These are phyloP conservation scores for Pachypanchax playfairii DNA, from an alignment of 2,113 vertebrate genomes.

Conservation along the genomic window DNA sequence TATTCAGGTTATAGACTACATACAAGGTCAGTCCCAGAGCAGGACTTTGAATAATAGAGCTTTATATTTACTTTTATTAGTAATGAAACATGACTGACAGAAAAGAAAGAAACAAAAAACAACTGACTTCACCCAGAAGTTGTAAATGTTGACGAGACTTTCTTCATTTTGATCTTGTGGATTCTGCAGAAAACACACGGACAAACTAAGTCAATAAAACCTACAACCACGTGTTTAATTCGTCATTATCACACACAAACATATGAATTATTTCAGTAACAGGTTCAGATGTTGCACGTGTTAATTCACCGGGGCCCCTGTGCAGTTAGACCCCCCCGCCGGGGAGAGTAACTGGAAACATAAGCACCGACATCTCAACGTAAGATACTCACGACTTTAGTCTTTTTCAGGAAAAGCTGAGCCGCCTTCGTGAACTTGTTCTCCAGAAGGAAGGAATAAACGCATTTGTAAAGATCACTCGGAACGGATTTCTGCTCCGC, in stretches of 20 bases:
- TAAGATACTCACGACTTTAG: slow-evolving; percentile 77
- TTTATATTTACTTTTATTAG: no score
- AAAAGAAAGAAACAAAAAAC: neutral
- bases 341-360: no score
- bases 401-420: slow-evolving; percentile 76
- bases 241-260: neutral
- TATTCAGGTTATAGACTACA: no score
- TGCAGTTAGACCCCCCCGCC: no score
- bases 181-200: slow-evolving; percentile 51
- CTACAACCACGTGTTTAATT: no score
- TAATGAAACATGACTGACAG: no score
- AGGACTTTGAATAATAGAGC: no score
- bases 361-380: no score
- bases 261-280: neutral
- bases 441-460: slow-evolving; percentile 80
- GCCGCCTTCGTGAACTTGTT: slow-evolving; percentile 84
- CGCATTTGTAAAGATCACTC: slow-evolving; percentile 81
- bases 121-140: slow-evolving; percentile 83
- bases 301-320: neutral
- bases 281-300: slow-evolving; percentile 47
- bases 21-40: no score
- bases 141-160: slow-evolving; percentile 74
- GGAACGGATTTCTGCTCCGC: slow-evolving; percentile 73
- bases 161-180: slow-evolving; percentile 79
- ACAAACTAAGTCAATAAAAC: neutral